A percentile compares a stretch with the other conserved stretches of the same genome.
Conservation (phyloP, 2,113 vertebrate species). For the Varanus salvator region DNA sequence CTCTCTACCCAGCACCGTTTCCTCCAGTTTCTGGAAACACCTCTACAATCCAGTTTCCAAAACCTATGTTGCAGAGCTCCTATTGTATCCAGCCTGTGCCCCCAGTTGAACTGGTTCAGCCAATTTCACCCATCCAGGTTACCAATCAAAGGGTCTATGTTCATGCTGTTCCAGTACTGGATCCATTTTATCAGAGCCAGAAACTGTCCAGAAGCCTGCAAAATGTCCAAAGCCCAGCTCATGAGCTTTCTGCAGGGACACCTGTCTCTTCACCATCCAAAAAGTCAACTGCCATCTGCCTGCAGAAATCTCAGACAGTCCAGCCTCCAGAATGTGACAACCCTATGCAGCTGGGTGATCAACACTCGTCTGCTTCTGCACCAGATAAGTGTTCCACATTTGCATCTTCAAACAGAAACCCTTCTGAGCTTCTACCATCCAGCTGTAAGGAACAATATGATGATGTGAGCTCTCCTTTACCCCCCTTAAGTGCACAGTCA, state of each 20-base stretch:
- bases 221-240: neutral
- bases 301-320: neutral
- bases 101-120: too few relatives aligned
- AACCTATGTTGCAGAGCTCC: neutral
- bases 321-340: neutral
- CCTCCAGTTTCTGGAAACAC: neutral
- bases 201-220: neutral
- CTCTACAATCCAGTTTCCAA: neutral
- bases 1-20: too few relatives aligned
- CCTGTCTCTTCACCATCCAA: neutral
- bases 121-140: neutral
- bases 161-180: fast-evolving
- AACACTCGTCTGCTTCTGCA: neutral
- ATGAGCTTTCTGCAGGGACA: too few relatives aligned
- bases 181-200: neutral
- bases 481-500: neutral
- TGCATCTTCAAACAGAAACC: neutral
- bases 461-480: neutral
- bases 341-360: neutral
- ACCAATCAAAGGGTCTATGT: neutral
- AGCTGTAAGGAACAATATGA: too few relatives aligned
- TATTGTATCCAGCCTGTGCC: neutral
- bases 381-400: neutral
- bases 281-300: neutral
- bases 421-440: neutral